Evolutionary conservation across 1,140 invertebrate species (phyloP).

Genomic region (Euborellia annulipes): DNA sequence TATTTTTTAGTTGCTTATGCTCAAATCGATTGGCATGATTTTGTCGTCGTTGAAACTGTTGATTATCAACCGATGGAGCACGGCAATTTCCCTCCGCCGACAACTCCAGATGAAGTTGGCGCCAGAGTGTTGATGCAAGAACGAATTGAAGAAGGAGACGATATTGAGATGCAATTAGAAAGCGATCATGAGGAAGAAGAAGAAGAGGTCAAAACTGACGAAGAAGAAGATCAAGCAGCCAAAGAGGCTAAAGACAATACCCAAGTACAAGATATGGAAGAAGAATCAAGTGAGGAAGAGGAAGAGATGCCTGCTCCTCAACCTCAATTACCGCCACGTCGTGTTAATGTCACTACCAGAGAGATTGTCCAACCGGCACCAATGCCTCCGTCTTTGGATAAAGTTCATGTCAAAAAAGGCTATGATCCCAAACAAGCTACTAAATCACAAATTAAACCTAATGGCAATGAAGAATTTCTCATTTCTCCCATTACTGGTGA

Average conservation of each 20-base stretch:
- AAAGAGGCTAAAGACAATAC: conserved; percentile 29
- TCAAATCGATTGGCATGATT: conserved; percentile 99
- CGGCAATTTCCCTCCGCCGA: conserved; percentile 91
- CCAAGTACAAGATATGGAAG: conserved; percentile 72
- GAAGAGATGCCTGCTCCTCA: conserved; percentile 34
- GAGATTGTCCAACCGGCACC: conserved; percentile 42
- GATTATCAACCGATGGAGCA: conserved; percentile 95
- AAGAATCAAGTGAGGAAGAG: conserved; percentile 63
- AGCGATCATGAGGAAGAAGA: conserved; percentile 38
- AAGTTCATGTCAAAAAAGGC: conserved; percentile 87
- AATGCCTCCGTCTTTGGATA: conserved; percentile 76
- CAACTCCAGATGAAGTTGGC: conserved; percentile 92
- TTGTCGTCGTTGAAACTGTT: conserved; percentile 98
- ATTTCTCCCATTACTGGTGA: conserved; percentile 98
- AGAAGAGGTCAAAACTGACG: conserved; percentile 42
- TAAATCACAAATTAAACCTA: conserved; percentile 20
- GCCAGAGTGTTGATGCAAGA: conserved; percentile 70
- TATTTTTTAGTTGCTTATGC: conserved; percentile 68
- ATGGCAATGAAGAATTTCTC: conserved; percentile 70
- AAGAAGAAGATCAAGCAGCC: conserved; percentile 23
- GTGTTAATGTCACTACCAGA: conserved; percentile 18
- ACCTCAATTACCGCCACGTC: too few relatives aligned
- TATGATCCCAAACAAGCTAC: conserved; percentile 85
- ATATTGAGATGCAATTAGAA: conserved; percentile 61
- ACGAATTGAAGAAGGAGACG: conserved; percentile 42